These are phyloP conservation scores for Opisthocomus hoazin DNA, from an alignment of 2,113 vertebrate genomes.

Conservation along the genomic window DNA sequence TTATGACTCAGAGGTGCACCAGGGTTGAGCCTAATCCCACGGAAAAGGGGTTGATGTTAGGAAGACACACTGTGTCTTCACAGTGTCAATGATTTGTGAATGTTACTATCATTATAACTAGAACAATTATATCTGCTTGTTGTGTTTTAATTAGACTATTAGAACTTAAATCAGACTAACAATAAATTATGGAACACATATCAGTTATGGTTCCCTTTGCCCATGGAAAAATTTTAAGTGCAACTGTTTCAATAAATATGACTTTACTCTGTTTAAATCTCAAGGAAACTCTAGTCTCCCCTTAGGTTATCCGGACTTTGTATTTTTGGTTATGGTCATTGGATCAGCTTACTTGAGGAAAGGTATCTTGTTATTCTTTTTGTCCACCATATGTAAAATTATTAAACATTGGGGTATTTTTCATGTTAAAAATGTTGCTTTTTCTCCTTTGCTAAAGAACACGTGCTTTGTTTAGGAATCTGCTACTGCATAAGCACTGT, in stretches of 20 bases:
- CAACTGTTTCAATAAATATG: neutral
- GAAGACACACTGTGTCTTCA: neutral
- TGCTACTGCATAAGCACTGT: neutral
- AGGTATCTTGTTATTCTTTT: neutral
- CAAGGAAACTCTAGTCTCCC: neutral
- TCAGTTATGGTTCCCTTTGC: neutral
- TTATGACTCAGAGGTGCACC: rapidly evolving
- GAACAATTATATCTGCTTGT: neutral
- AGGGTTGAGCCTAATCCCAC: neutral
- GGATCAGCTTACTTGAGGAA: neutral
- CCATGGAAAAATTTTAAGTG: neutral
- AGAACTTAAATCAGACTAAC: neutral
- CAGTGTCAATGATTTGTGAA: neutral
- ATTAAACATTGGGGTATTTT: neutral
- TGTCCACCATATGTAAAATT: neutral
- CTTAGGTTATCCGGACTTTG: neutral
- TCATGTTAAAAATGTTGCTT: neutral
- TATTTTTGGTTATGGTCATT: neutral
- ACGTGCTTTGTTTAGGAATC: neutral
- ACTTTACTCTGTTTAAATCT: neutral
- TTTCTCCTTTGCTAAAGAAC: neutral
- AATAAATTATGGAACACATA: neutral
- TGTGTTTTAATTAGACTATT: neutral
- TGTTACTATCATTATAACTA: neutral
- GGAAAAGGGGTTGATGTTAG: neutral